Percentiles rank a stretch among this genome's conserved stretches.
phyloP scores from a whole-genome alignment of 2,113 vertebrate species.

The Forbesichthys agassizii region DNA sequence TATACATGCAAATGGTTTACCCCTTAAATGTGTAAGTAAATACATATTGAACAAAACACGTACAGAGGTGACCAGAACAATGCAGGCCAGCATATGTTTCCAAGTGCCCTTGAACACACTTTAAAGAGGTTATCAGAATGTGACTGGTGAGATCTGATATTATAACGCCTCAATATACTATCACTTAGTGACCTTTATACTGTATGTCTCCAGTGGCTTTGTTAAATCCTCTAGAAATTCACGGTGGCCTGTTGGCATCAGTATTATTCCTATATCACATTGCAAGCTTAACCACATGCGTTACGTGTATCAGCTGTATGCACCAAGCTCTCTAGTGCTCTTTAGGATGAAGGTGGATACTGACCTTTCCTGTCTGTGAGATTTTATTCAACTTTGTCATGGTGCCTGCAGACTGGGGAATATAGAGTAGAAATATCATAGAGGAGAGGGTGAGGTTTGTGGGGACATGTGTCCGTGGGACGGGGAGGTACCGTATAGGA shows the following conservation, averaged over 20 bases:
- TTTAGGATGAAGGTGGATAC: background rate
- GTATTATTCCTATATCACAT: background rate
- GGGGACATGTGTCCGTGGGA: background rate
- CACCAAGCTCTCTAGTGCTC: background rate
- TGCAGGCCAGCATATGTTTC: too few species aligned
- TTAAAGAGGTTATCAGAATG: too few species aligned
- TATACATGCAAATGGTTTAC: too few species aligned
- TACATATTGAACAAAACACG: too few species aligned
- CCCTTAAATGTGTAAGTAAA: too few species aligned
- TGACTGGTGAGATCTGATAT: too few species aligned
- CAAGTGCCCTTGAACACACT: too few species aligned
- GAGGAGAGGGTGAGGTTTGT: background rate
- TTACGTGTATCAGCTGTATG: background rate
- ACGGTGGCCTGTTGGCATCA: background rate
- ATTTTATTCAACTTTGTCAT: background rate
- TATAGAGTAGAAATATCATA: background rate
- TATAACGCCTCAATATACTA: too few species aligned
- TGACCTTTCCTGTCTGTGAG: background rate
- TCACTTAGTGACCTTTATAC: background rate
- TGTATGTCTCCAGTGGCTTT: background rate
- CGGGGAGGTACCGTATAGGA: slow-evolving; percentile 15
- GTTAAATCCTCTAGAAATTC: background rate
- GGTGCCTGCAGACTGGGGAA: background rate
- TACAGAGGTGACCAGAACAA: too few species aligned
- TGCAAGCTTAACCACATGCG: background rate